Percentiles rank a stretch among this genome's conserved stretches.
Conservation (phyloP, 1,140 invertebrate genomes). For the Drosophila jambulina region DNA sequence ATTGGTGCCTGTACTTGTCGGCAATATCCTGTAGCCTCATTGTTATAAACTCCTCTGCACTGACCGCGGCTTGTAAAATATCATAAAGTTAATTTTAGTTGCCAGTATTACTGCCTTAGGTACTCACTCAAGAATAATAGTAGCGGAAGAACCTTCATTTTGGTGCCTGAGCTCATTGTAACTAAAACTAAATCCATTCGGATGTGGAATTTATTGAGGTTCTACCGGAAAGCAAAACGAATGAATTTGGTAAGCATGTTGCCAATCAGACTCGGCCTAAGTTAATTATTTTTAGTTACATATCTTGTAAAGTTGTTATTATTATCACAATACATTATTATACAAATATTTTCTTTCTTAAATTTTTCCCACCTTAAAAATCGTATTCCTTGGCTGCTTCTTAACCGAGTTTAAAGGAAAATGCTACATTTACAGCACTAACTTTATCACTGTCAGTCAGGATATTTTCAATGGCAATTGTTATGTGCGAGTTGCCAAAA, state of each 20-base stretch:
- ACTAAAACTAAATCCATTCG: background rate
- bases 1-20: background rate
- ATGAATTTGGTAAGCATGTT: background rate
- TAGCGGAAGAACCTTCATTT: background rate
- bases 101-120: background rate
- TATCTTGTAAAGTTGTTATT: too few species aligned
- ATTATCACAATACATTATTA: too few species aligned
- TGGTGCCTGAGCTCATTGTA: background rate
- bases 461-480: conserved; percentile 50
- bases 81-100: background rate
- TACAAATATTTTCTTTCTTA: too few species aligned
- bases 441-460: conserved; percentile 18
- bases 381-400: too few species aligned
- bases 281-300: background rate
- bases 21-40: background rate
- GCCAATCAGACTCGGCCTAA: background rate
- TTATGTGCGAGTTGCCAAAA: conserved; percentile 44
- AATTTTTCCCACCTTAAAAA: too few species aligned
- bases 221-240: background rate
- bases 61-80: background rate
- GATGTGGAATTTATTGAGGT: background rate
- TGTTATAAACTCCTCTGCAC: background rate
- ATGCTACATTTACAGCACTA: background rate
- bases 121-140: background rate
- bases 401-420: background rate